Evolutionary conservation across 2,888 invertebrate species (phyloP), one percentile per base, ranked within the genome.

Genomic region (Rhagonycha fulva): DNA sequence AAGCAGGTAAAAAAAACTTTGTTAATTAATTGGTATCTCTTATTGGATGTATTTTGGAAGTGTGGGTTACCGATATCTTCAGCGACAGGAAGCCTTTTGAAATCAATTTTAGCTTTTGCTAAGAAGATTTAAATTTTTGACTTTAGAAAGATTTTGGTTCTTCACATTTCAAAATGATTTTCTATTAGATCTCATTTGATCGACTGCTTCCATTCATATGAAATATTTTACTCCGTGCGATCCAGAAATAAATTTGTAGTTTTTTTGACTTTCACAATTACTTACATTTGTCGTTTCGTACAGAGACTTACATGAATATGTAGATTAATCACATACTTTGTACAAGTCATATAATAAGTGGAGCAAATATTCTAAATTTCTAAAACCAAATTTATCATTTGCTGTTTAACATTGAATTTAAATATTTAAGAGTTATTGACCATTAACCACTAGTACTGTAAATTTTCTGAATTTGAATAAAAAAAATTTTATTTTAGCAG

Each of bases 401-500:
- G 4, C 26, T n/a, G 7, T 47, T 47, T 47, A 0, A 7, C 0
- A n/a, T 47, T 19, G 19, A 19, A 19, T 19, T 19, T 19, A 19
- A 19, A 19, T 19, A 19, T 19, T 19, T 19, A 19, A 19, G 19
- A n/a, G 0, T n/a, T n/a, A 47, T n/a, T 47, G 9, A n/a, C n/a
- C n/a, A 47, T 12, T 12, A 12, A 47, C 4, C n/a, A 47, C n/a
- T 7, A 7, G 19, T 19, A 19, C 19, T 19, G 2, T 19, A 19
- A 19, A 19, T 19, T 19, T 19, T 19, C 19, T 19, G 19, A 19
- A 19, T 19, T 19, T 19, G 1, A 19, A 19, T 19, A 19, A 2
- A 19, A 19, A 1, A 19, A 19, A 19, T 19, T 60, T 62, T 61
- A 9, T 72, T 72, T 28, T 85, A 90, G 90, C 86, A 87, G 77